phyloP scores from a whole-genome alignment of 2,888 invertebrate genomes.

The Melanargia galathea region DNA sequence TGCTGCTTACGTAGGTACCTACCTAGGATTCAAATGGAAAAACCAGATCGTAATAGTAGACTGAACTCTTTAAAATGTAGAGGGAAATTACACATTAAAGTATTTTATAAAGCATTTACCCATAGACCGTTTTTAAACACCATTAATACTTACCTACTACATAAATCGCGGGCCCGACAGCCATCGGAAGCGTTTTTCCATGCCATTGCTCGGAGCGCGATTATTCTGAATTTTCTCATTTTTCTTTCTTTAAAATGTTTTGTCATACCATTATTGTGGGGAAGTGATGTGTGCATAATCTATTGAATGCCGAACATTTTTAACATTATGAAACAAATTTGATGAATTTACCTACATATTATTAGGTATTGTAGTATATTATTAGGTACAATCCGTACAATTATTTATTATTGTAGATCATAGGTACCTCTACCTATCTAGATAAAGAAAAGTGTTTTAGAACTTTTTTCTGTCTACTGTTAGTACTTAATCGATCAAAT shows the following conservation, averaged over 20 bases:
- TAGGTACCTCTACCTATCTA: too few relatives aligned
- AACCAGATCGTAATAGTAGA: not conserved
- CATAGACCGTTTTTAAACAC: conserved; percentile 22
- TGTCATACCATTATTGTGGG: conserved; percentile 39
- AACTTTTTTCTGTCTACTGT: too few relatives aligned
- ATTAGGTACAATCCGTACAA: too few relatives aligned
- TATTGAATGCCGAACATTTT: conserved; percentile 41
- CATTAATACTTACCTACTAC: conserved; percentile 31
- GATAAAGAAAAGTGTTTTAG: too few relatives aligned
- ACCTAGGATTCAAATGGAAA: too few relatives aligned
- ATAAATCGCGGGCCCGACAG: conserved; percentile 33
- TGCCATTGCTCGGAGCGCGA: conserved; percentile 40
- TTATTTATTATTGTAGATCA: too few relatives aligned
- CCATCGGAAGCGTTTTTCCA: conserved; percentile 46
- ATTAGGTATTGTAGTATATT: not conserved
- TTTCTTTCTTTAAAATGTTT: conserved; percentile 41
- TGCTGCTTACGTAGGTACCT: too few relatives aligned
- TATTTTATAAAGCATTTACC: conserved; percentile 6
- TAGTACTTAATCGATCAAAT: too few relatives aligned
- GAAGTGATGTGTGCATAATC: conserved; percentile 49
- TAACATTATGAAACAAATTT: conserved; percentile 8
- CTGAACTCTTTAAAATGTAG: not conserved
- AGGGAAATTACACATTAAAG: not conserved
- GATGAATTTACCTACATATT: not conserved
- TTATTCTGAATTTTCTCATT: conserved; percentile 40